Base-by-base conservation (phyloP, 2,113 vertebrate genomes). In the Elachura formosa region DNA sequence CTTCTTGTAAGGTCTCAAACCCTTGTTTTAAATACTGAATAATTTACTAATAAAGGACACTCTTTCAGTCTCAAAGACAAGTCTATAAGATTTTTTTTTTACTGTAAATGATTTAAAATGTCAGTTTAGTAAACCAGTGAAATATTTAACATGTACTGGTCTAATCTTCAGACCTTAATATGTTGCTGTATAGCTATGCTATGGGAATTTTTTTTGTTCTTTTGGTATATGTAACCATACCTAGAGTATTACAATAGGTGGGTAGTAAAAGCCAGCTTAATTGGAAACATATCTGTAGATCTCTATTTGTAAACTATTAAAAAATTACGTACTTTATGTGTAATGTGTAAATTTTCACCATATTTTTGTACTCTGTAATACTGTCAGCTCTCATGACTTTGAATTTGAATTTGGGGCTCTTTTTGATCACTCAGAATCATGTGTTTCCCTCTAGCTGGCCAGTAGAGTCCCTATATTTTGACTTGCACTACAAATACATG, bases 401-500 rank as follows among this genome's bases (percentile, higher is more conserved):
- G 93, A 95, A 97, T 96, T 98, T 98, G 86, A 97, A 97, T 94
- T 97, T 96, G 96, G 97, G 97, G 90, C 96, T 97, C 96, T 97
- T 97, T 97, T 96, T 96, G 96, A 97, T 98, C 71, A 83, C 86
- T 97, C 96, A 93, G 94, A 97, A 97, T 95, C 92, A 89, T 58
- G 94, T 97, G 96, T 98, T 98, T 97, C 97, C 97, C 90, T 97
- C 90, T 94, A 97, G 97, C 97, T 97, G 97, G 97, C 97, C 97
- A 98, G 98, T 97, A 97, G 97, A 98, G 91, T 96, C 97, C 97
- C 97, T 97, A 19, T 98, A 96, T 95, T 98, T 98, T 96, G 96
- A 98, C 98, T 98, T 98, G 97, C 97, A 98, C 98, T 98, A 98
- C 97, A 97, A 97, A 97, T 97, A 97, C 96, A 97, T 97, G 96